Base-by-base conservation (phyloP, 2,113 vertebrate genomes). In the Dicentrarchus labrax region DNA sequence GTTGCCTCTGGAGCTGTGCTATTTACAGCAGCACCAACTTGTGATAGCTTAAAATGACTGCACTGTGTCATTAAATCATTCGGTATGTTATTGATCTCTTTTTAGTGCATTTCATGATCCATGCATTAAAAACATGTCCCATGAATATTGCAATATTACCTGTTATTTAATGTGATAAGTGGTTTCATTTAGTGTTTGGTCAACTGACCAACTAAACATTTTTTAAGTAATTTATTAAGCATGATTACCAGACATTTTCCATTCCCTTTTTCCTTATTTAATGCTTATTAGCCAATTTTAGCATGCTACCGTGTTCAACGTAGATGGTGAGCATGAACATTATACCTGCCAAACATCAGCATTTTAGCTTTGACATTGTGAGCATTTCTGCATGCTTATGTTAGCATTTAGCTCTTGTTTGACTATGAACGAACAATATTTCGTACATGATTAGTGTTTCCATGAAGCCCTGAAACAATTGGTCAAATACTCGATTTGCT, bases 1-100 rank as follows among this genome's bases (percentile, higher is more conserved):
- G 39, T 1, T 50, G 48, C 50, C 67, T 71, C 84, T 64, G 64
- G 62, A 82, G 82, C 71, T 30, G 65, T 38, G 82, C 82, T 82
- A 82, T 84, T 85, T 82, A 57, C 61, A 57, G 74, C 54, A 17
- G 15, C 2, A 38, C 2, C 22, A 57, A 15, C 62, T 36, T 17
- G 6, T 50, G 47, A 47, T 51, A 7, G 36, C 36, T 53, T 57
- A 48, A 75, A 71, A 71, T 56, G 56, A 39, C 43, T 51, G 7
- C 41, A 39, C 39, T 1, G 24, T 47, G 54, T 61, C 41, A 22
- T 65, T n/a, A 57, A 68, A 65, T 61, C 48, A 4, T 16, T 21
- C 30, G 30, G 48, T 6, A 10, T 47, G 22, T 11, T 47, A 12
- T 15, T 22, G 12, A 24, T 30, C 65, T 69, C 2, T 62, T 62